Conservation (phyloP, 2,113 vertebrate genomes). For the Lepisosteus oculatus region DNA sequence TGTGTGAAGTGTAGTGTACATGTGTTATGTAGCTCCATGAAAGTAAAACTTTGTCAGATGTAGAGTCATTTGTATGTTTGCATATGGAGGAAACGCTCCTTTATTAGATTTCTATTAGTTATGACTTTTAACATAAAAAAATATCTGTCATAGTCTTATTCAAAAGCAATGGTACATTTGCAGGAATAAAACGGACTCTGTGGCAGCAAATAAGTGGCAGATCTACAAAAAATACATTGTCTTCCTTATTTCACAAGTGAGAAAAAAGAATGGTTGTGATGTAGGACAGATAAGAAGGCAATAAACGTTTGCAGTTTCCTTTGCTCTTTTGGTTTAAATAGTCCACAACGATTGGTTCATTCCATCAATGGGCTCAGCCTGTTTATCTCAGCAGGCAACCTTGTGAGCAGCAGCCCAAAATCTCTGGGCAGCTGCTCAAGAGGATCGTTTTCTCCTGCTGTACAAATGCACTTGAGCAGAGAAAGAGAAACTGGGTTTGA, state of each 20-base stretch:
- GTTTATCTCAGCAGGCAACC: constrained; percentile 44
- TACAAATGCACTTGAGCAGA: constrained; percentile 52
- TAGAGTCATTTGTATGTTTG: too few relatives aligned
- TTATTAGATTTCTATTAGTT: too few relatives aligned
- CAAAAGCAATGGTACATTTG: neutral
- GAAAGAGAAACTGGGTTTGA: constrained; percentile 60
- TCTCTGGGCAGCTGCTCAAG: constrained; percentile 49
- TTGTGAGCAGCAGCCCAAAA: constrained; percentile 40
- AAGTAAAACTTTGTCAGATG: too few relatives aligned
- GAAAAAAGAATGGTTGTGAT: constrained; percentile 23
- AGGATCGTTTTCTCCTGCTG: constrained; percentile 63
- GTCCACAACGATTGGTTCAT: constrained; percentile 27
- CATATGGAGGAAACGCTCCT: too few relatives aligned
- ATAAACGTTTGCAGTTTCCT: constrained; percentile 37
- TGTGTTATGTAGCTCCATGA: too few relatives aligned
- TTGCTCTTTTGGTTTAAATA: constrained; percentile 34
- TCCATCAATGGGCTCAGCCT: constrained; percentile 21
- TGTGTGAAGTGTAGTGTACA: too few relatives aligned
- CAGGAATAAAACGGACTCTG: constrained; percentile 5
- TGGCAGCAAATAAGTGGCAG: constrained; percentile 17
- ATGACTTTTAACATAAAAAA: too few relatives aligned
- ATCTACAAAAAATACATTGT: constrained; percentile 37
- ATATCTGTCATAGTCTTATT: too few relatives aligned
- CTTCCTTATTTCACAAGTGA: constrained; percentile 31
- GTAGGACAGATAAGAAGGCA: constrained; percentile 29